phyloP scores from a whole-genome alignment of 2,797 vertebrate genomes.

The Myotis pilosus region DNA sequence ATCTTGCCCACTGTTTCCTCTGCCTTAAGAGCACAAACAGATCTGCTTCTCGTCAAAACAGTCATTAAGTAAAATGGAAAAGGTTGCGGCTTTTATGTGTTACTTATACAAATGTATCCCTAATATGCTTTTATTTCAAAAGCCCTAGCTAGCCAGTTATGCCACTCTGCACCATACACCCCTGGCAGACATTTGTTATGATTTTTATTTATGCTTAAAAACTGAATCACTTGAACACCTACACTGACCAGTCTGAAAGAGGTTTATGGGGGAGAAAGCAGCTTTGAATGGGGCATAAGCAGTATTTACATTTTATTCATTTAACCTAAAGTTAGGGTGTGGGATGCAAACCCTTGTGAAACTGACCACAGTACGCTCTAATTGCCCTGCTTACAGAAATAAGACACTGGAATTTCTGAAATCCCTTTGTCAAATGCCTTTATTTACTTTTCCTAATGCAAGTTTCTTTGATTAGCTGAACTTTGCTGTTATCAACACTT shows the following conservation, averaged over 20 bases:
- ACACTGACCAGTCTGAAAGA: not conserved
- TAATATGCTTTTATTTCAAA: constrained; percentile 62
- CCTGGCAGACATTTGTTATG: not conserved
- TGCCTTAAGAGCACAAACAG: constrained; percentile 64
- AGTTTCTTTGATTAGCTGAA: constrained; percentile 84
- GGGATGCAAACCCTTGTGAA: constrained; percentile 71
- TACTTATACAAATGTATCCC: constrained; percentile 25
- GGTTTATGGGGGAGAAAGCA: constrained; percentile 30
- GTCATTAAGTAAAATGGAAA: constrained; percentile 69
- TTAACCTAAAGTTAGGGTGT: constrained; percentile 61
- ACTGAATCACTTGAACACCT: not conserved
- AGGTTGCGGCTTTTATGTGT: constrained; percentile 36
- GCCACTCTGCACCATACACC: not conserved
- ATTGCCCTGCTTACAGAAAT: constrained; percentile 77
- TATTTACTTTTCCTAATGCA: constrained; percentile 81
- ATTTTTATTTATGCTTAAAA: constrained; percentile 42
- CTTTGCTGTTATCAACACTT: constrained; percentile 82
- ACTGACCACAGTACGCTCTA: constrained; percentile 71
- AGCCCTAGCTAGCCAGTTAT: not conserved
- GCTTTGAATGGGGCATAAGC: constrained; percentile 25
- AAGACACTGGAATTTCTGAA: constrained; percentile 80
- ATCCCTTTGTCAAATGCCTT: constrained; percentile 75
- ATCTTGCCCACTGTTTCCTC: constrained; percentile 65
- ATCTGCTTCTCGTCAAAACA: constrained; percentile 69
- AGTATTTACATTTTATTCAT: constrained; percentile 66